Evolutionary conservation across 2,888 invertebrate genomes (phyloP).

Genomic region (Caenorhabditis uteleia): DNA sequence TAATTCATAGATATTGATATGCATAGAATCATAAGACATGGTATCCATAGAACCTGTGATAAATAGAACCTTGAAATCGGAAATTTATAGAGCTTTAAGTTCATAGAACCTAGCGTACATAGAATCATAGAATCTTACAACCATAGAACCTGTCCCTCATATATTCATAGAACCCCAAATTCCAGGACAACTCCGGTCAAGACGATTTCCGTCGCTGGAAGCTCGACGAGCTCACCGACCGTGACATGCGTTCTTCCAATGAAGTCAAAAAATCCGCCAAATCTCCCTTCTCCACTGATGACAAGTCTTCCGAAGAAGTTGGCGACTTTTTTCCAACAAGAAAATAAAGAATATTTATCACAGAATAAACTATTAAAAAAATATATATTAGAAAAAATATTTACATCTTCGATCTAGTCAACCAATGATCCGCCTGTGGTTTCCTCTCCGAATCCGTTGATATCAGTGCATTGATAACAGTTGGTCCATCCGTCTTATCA

Average conservation of each 20-base stretch:
- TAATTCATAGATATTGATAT: no score
- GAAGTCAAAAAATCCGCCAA: constrained; percentile 27
- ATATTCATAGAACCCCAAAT: no score
- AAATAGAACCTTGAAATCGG: no score
- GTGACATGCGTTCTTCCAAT: constrained; percentile 30
- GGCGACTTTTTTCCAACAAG: constrained; percentile 37
- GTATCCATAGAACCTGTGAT: no score
- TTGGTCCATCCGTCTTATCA: constrained; percentile 76
- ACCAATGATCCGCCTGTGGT: constrained; percentile 87
- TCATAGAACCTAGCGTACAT: no score
- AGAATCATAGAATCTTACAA: no score
- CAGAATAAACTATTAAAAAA: no score
- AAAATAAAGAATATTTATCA: no score
- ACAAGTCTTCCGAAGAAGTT: constrained; percentile 11
- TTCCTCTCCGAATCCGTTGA: constrained; percentile 87
- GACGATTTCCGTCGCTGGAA: constrained; percentile 33
- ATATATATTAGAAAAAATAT: no score
- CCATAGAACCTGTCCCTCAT: constrained; percentile 16
- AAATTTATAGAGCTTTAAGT: no score
- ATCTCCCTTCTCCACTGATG: constrained; percentile 12
- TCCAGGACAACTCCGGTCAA: not conserved
- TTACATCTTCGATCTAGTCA: constrained; percentile 83
- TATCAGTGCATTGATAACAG: constrained; percentile 88
- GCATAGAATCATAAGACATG: no score
- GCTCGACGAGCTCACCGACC: constrained; percentile 21